Conservation (phyloP, 2,797 vertebrate genomes). For the Chaetodon trifasciatus region DNA sequence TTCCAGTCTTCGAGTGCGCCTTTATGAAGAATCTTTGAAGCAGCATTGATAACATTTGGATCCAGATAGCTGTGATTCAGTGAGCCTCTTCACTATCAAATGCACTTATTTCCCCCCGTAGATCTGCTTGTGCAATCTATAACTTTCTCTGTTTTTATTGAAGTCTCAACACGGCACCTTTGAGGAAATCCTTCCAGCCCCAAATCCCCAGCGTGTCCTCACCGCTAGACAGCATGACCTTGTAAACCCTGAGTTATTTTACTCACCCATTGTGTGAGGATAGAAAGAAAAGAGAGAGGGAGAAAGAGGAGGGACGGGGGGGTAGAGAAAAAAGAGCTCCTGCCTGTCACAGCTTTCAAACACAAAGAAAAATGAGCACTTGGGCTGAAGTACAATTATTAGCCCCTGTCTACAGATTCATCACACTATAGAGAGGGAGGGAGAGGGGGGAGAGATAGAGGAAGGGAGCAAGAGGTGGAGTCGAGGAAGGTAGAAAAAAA, state of each 20-base stretch:
- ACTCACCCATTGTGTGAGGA: slow-evolving; percentile 80
- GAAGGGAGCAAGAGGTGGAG: slow-evolving; percentile 51
- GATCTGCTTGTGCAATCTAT: slow-evolving; percentile 68
- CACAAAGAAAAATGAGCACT: slow-evolving; percentile 89
- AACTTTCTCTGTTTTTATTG: slow-evolving; percentile 79
- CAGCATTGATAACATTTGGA: slow-evolving; percentile 52
- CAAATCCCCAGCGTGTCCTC: slow-evolving; percentile 79
- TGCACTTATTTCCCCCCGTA: slow-evolving; percentile 64
- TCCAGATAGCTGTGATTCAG: slow-evolving; percentile 56
- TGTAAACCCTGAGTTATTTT: slow-evolving; percentile 88
- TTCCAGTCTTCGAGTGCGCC: slow-evolving; percentile 27
- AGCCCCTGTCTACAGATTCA: slow-evolving; percentile 89
- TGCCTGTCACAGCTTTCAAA: slow-evolving; percentile 89
- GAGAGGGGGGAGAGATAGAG: slow-evolving; percentile 27
- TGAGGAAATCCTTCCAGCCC: slow-evolving; percentile 79
- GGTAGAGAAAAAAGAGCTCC: slow-evolving; percentile 67
- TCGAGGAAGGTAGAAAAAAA: slow-evolving; percentile 41
- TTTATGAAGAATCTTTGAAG: slow-evolving; percentile 33
- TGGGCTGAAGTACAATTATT: slow-evolving; percentile 88
- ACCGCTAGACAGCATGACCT: slow-evolving; percentile 84
- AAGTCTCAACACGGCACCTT: slow-evolving; percentile 77
- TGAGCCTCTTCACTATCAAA: slow-evolving; percentile 69
- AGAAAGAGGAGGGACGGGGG: slow-evolving; percentile 39
- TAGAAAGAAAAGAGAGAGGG: slow-evolving; percentile 68
- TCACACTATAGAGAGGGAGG: slow-evolving; percentile 80